Percentiles rank a stretch among this genome's conserved stretches.
phyloP scores from a whole-genome alignment of 2,888 invertebrate species.

The Elysia crispata region DNA sequence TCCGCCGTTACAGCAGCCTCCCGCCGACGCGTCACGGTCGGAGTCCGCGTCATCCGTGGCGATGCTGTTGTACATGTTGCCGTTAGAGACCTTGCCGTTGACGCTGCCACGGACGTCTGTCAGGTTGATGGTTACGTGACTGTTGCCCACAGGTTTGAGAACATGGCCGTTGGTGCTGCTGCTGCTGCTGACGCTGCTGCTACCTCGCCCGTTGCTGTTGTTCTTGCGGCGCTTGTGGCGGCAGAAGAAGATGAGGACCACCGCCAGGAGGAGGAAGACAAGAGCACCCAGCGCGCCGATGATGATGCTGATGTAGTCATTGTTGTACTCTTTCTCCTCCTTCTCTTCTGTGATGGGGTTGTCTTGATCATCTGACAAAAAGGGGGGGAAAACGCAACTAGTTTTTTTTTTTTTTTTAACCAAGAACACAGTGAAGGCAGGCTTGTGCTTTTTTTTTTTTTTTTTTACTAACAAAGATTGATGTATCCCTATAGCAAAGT shows the following conservation, averaged over 20 bases:
- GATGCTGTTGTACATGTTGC: conserved; percentile 77
- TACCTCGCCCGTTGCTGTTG: conserved; percentile 68
- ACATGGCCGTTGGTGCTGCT: conserved; percentile 70
- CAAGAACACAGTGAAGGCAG: no score
- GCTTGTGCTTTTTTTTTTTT: no score
- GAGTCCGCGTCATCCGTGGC: conserved; percentile 75
- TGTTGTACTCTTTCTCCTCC: conserved; percentile 59
- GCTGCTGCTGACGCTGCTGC: conserved; percentile 62
- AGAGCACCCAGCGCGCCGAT: conserved; percentile 83
- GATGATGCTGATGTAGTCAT: conserved; percentile 70
- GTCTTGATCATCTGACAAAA: no score
- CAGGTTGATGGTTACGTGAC: conserved; percentile 83
- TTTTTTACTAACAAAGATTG: no score
- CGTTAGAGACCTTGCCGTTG: conserved; percentile 75
- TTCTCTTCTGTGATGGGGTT: conserved; percentile 40
- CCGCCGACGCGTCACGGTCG: conserved; percentile 70
- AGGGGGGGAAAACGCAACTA: not conserved
- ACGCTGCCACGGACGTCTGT: conserved; percentile 78
- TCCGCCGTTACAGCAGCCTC: conserved; percentile 34
- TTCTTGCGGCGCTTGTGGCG: conserved; percentile 69
- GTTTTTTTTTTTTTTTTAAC: no score
- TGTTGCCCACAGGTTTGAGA: conserved; percentile 67
- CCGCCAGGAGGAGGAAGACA: conserved; percentile 83
- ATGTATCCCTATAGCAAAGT: no score
- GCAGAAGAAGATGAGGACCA: conserved; percentile 84